A percentile compares a stretch with the other conserved stretches of the same genome.
phyloP scores from a whole-genome alignment of 2,888 invertebrate genomes.

The Microdon myrmicae region DNA sequence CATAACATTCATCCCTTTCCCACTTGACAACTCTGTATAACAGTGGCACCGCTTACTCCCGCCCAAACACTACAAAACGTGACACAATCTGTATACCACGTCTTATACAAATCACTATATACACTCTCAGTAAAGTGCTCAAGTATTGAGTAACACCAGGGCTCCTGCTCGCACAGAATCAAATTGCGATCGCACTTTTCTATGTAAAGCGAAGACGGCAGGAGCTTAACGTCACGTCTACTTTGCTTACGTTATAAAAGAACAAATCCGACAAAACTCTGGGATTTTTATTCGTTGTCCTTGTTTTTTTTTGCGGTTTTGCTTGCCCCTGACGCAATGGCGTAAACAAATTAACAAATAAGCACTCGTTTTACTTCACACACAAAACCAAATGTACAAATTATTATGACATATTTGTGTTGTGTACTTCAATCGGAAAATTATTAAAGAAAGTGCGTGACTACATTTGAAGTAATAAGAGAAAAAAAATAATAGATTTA shows the following conservation, averaged over 20 bases:
- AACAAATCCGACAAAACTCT: slow-evolving; percentile 9
- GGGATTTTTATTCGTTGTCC: slow-evolving; percentile 27
- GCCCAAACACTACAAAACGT: too few relatives aligned
- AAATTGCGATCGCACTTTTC: slow-evolving; percentile 66
- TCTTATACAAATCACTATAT: too few relatives aligned
- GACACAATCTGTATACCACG: too few relatives aligned
- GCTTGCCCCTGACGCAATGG: slow-evolving; percentile 10
- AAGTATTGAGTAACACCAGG: slow-evolving; percentile 34
- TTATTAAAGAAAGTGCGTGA: too few relatives aligned
- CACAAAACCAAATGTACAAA: slow-evolving; percentile 13
- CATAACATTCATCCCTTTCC: too few relatives aligned
- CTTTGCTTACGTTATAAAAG: slow-evolving; percentile 50
- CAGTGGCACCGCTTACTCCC: too few relatives aligned
- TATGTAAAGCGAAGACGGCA: slow-evolving; percentile 64
- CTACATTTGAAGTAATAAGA: too few relatives aligned
- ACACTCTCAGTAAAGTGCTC: too few relatives aligned
- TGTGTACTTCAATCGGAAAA: too few relatives aligned
- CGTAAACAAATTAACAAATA: slow-evolving; percentile 42
- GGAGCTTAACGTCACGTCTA: slow-evolving; percentile 56
- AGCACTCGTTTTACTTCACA: slow-evolving; percentile 33
- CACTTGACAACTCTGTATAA: too few relatives aligned
- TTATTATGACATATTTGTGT: too few relatives aligned
- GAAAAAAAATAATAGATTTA: too few relatives aligned
- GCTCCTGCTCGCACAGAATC: slow-evolving; percentile 51
- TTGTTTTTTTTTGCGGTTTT: slow-evolving; percentile 11